Evolutionary conservation across 2,797 vertebrate species (phyloP).

Genomic region (Mergus octosetaceus): DNA sequence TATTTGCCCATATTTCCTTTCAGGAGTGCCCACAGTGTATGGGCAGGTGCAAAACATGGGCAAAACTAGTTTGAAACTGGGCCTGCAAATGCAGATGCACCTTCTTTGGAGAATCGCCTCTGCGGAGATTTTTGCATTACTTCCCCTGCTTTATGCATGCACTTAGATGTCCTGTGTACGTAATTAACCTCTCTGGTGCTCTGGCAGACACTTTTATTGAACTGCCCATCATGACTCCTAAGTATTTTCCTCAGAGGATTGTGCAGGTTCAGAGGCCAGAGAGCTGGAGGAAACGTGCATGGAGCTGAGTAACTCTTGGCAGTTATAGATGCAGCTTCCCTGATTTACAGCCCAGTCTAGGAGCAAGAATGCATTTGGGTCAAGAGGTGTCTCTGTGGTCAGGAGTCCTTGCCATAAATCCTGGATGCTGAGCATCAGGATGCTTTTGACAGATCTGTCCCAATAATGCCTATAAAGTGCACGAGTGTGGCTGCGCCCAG

Average conservation of each 20-base stretch:
- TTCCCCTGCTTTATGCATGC: neutral
- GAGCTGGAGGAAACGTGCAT: conserved; percentile 31
- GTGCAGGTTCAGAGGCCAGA: conserved; percentile 65
- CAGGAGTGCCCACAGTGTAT: fast-evolving
- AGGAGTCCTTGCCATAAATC: conserved; percentile 45
- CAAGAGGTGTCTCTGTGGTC: conserved; percentile 54
- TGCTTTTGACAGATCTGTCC: neutral
- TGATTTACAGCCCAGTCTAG: conserved; percentile 36
- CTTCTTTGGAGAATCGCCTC: neutral
- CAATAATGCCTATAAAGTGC: neutral
- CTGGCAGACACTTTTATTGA: conserved; percentile 60
- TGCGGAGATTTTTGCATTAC: neutral
- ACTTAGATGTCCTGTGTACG: conserved; percentile 15
- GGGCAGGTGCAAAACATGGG: neutral
- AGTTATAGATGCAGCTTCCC: conserved; percentile 38
- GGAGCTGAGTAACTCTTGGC: conserved; percentile 67
- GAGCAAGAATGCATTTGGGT: conserved; percentile 63
- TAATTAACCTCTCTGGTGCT: conserved; percentile 9
- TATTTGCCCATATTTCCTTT: neutral
- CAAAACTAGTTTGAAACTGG: neutral
- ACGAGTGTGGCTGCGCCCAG: neutral
- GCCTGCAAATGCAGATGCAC: neutral
- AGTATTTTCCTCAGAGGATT: conserved; percentile 59
- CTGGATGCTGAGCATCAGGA: conserved; percentile 13
- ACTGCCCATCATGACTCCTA: conserved; percentile 45